Evolutionary conservation across 64 coral and sea anemone species (phyloP).

Genomic region (Actinia equina): DNA sequence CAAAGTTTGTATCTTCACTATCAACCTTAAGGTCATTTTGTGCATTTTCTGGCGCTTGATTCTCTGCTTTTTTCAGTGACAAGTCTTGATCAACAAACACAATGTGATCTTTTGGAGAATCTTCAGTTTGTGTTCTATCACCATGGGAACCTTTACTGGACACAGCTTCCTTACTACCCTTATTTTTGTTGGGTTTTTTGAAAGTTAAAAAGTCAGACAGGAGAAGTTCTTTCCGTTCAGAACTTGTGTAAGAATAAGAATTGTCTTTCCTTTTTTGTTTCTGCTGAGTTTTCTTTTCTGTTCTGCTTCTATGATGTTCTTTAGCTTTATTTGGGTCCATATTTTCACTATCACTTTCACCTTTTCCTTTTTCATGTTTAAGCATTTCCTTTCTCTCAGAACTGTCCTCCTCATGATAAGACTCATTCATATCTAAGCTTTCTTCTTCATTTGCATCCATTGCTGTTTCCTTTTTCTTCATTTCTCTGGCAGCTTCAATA

Average conservation of each 20-base stretch:
- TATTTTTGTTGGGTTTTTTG: conserved; percentile 13
- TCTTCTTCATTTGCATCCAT: conserved; percentile 7
- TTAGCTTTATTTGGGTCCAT: not conserved
- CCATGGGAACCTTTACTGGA: conserved; percentile 13
- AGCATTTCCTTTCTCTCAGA: not conserved
- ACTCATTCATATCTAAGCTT: not conserved
- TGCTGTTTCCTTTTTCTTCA: conserved; percentile 48
- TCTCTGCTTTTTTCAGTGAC: not conserved
- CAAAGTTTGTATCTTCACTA: not conserved
- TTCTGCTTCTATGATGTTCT: not conserved
- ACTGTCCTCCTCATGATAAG: not conserved
- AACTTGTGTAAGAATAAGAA: not conserved
- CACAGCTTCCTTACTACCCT: not conserved
- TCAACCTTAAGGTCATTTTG: not conserved
- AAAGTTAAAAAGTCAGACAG: conserved; percentile 12
- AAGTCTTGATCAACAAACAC: not conserved
- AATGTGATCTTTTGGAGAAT: not conserved
- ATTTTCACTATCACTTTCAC: not conserved
- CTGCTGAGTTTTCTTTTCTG: not conserved
- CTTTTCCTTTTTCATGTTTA: not conserved
- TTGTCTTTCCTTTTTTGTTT: not conserved
- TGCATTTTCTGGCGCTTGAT: not conserved
- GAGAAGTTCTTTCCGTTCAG: conserved; percentile 7
- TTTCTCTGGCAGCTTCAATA: conserved; percentile 72
- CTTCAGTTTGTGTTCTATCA: not conserved